phyloP scores from a whole-genome alignment of 2,113 vertebrate genomes.

The Puma concolor region DNA sequence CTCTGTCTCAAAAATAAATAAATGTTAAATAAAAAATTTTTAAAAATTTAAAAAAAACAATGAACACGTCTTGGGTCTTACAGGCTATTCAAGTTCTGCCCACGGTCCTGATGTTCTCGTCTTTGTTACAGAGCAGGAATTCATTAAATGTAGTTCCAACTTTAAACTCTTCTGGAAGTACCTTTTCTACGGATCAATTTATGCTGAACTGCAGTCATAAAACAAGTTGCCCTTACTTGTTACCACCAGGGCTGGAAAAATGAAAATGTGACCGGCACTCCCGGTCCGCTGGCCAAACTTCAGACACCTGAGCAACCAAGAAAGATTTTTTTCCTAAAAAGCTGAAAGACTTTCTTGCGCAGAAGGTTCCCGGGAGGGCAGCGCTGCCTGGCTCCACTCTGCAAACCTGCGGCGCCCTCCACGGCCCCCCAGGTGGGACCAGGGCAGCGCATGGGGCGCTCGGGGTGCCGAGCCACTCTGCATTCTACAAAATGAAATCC shows the following conservation, averaged over 20 bases:
- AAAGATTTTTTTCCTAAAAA: neutral
- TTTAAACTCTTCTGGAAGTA: neutral
- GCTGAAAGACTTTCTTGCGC: fast-evolving
- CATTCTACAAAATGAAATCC: neutral
- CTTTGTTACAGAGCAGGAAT: neutral
- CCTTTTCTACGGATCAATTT: neutral
- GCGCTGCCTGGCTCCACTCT: neutral
- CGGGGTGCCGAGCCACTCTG: fast-evolving
- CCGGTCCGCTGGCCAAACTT: neutral
- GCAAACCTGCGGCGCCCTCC: fast-evolving
- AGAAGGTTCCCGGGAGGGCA: fast-evolving
- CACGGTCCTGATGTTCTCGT: neutral
- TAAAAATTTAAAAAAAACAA: neutral
- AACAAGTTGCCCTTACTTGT: neutral
- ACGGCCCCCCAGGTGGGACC: fast-evolving
- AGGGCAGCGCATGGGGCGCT: fast-evolving
- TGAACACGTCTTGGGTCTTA: neutral
- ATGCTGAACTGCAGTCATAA: neutral
- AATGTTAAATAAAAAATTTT: too few relatives aligned
- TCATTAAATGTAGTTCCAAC: neutral
- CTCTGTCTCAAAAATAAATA: too few relatives aligned
- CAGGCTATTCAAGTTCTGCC: neutral
- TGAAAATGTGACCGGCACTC: fast-evolving
- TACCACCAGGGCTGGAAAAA: neutral
- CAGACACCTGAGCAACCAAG: fast-evolving